These are phyloP conservation scores for Erethizon dorsatum DNA, from an alignment of 2,797 vertebrate genomes.

Conservation along the genomic window DNA sequence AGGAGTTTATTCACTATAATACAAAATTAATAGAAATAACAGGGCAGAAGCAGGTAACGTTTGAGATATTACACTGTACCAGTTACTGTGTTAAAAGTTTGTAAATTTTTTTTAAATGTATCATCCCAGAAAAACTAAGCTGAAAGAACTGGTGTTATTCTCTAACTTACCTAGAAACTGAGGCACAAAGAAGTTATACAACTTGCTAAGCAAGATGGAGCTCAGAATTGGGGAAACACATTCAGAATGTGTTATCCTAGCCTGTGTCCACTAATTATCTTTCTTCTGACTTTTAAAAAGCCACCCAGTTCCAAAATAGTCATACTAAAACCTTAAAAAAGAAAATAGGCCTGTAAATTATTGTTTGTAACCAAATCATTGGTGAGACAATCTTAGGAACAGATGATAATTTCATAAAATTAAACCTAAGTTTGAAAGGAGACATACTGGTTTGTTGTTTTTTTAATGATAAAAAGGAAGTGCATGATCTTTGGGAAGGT, in stretches of 20 bases:
- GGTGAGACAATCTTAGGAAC: background rate
- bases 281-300: conserved; percentile 34
- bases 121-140: background rate
- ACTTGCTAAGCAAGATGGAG: background rate
- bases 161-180: background rate
- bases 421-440: background rate
- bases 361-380: background rate
- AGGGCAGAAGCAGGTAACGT: background rate
- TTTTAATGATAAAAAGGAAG: background rate
- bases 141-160: background rate
- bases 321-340: background rate
- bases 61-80: background rate
- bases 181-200: background rate
- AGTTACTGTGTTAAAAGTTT: background rate
- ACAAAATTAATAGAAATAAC: background rate
- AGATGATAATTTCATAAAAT: background rate
- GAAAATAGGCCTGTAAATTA: conserved; percentile 1
- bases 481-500: background rate
- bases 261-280: background rate
- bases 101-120: background rate
- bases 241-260: background rate
- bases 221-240: background rate
- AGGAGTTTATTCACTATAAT: background rate
- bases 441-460: background rate
- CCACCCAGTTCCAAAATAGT: background rate